Percentiles rank a stretch among this genome's conserved stretches.
These are phyloP conservation scores for Hyperoplus immaculatus DNA, from an alignment of 2,797 vertebrate species.

Conservation along the genomic window DNA sequence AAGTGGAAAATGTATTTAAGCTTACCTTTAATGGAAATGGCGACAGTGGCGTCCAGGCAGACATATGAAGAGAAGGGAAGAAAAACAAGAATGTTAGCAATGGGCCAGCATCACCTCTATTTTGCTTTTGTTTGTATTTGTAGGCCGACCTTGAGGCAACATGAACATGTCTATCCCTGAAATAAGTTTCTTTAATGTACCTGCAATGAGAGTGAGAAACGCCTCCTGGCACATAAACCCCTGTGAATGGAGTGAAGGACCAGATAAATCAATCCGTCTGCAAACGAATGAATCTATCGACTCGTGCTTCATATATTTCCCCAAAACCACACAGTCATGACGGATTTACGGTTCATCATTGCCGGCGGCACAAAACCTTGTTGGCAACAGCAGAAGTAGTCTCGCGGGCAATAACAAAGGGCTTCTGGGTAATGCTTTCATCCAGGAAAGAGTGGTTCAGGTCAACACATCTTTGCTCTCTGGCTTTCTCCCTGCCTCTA, in stretches of 20 bases:
- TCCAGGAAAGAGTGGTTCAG: constrained; percentile 51
- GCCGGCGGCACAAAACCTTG: constrained; percentile 32
- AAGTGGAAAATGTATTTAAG: constrained; percentile 22
- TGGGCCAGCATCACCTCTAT: constrained; percentile 13
- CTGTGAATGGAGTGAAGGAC: constrained; percentile 17
- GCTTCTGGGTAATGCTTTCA: constrained; percentile 72
- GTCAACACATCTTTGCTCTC: constrained; percentile 58
- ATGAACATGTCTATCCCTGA: constrained; percentile 34
- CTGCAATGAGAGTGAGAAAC: constrained; percentile 16
- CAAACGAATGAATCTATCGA: constrained; percentile 54
- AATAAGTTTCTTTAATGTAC: constrained; percentile 38
- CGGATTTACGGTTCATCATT: constrained; percentile 52
- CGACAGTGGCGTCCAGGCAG: constrained; percentile 21
- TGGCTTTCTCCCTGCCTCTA: constrained; percentile 54
- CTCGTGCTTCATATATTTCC: constrained; percentile 40
- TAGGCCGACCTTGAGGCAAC: constrained; percentile 31
- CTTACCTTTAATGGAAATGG: constrained; percentile 71
- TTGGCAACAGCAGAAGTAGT: constrained; percentile 31
- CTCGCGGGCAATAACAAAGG: constrained; percentile 60
- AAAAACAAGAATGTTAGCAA: constrained; percentile 58
- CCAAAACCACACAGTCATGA: constrained; percentile 36
- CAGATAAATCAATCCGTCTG: constrained; percentile 67
- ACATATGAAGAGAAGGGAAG: constrained; percentile 67
- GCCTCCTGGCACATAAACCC: constrained; percentile 50
- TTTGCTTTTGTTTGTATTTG: not conserved